Conservation (phyloP, 2,113 vertebrate genomes). For the Anolis sagrei region DNA sequence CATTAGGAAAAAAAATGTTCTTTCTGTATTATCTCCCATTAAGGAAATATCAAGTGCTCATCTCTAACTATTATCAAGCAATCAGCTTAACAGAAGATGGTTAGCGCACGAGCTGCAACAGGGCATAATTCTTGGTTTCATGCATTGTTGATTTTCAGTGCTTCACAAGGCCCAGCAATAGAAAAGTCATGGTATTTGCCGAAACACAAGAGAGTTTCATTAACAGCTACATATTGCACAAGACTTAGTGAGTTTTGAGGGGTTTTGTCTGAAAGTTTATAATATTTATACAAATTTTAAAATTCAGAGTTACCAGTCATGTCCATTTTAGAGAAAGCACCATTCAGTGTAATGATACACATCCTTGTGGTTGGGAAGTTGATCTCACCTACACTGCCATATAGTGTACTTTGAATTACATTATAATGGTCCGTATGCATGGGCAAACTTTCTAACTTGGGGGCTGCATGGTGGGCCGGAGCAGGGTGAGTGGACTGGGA, state of each 20-base stretch:
- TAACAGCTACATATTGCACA: neutral
- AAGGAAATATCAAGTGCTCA: constrained; percentile 11
- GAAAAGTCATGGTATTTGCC: neutral
- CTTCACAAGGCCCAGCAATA: neutral
- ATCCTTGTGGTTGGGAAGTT: neutral
- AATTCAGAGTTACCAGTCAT: neutral
- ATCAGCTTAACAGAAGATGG: constrained; percentile 12
- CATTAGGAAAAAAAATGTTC: neutral
- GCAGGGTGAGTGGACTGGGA: no score
- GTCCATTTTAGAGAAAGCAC: neutral
- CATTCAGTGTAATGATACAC: neutral
- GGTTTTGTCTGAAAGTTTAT: neutral
- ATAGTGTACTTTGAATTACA: no score
- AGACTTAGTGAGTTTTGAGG: neutral
- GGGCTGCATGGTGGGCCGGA: no score
- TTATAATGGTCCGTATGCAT: no score
- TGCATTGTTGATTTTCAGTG: neutral
- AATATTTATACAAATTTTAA: neutral
- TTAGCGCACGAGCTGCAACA: neutral
- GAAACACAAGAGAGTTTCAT: neutral
- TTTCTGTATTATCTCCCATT: constrained; percentile 1
- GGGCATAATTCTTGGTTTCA: neutral
- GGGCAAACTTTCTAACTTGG: no score
- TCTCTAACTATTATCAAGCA: constrained; percentile 11
- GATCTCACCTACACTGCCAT: no score